These are phyloP conservation scores for Bubo bubo DNA, from an alignment of 2,113 vertebrate species.

Conservation along the genomic window DNA sequence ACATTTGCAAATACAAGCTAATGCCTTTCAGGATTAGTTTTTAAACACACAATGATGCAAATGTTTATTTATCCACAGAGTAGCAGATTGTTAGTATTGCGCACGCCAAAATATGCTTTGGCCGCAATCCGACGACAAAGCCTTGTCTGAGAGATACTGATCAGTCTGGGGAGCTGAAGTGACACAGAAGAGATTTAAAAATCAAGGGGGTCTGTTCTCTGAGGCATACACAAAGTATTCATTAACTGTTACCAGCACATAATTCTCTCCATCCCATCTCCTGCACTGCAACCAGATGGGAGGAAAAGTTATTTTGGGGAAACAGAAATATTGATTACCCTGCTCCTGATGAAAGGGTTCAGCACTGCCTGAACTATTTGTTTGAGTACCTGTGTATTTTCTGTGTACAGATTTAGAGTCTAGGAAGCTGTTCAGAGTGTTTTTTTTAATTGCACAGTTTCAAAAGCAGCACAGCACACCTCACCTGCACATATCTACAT, in stretches of 20 bases:
- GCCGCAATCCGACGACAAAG: slow-evolving; percentile 6
- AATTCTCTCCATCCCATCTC: background rate
- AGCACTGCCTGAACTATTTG: background rate
- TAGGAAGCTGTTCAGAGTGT: background rate
- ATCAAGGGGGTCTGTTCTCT: background rate
- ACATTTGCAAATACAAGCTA: slow-evolving; percentile 40
- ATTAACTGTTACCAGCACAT: background rate
- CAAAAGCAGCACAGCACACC: background rate
- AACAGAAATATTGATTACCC: background rate
- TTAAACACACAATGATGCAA: slow-evolving; percentile 50
- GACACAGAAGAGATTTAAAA: slow-evolving; percentile 47
- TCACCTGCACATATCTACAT: background rate
- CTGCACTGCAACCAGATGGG: background rate
- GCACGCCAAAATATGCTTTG: slow-evolving; percentile 37
- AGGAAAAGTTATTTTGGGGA: background rate
- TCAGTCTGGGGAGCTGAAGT: slow-evolving; percentile 50
- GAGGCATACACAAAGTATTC: background rate
- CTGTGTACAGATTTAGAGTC: background rate
- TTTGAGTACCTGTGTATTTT: background rate
- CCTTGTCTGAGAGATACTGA: slow-evolving; percentile 50
- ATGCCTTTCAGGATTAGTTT: slow-evolving; percentile 54
- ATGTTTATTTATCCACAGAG: slow-evolving; percentile 30
- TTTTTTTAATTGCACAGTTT: background rate
- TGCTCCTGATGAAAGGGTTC: background rate
- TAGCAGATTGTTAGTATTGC: slow-evolving; percentile 32